phyloP scores from a whole-genome alignment of 2,888 invertebrate species.

The Helobdella robusta region DNA sequence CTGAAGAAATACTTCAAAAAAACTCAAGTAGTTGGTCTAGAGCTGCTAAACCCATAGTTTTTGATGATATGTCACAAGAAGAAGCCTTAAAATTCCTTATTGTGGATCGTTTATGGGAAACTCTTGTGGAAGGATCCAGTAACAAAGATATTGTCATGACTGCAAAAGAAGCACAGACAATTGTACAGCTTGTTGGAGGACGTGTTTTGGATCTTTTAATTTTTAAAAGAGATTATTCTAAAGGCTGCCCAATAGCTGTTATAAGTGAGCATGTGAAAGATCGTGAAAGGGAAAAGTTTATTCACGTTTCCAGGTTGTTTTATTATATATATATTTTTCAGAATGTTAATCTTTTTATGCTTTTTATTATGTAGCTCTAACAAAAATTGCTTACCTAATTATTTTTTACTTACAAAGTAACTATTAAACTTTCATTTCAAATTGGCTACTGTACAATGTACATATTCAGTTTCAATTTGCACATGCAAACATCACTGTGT shows the following conservation, averaged over 20 bases:
- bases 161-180: slow-evolving; percentile 24
- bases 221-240: slow-evolving; percentile 28
- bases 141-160: slow-evolving; percentile 5
- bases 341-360: no score
- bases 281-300: slow-evolving; percentile 33
- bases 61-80: slow-evolving; percentile 29
- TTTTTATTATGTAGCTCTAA: no score
- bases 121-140: slow-evolving; percentile 4
- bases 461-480: no score
- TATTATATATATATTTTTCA: no score
- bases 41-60: slow-evolving; percentile 30
- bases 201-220: slow-evolving; percentile 29
- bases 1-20: slow-evolving; percentile 26
- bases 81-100: slow-evolving; percentile 30
- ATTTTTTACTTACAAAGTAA: no score
- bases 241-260: slow-evolving; percentile 22
- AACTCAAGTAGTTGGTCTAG: slow-evolving; percentile 33
- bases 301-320: slow-evolving; percentile 28
- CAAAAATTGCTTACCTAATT: no score
- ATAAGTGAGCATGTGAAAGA: slow-evolving; percentile 23
- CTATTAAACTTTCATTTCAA: no score
- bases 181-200: slow-evolving; percentile 31
- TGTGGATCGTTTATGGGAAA: slow-evolving; percentile 5
- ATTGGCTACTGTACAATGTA: no score
- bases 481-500: no score